Evolutionary conservation across 2,113 vertebrate species (phyloP).

Genomic region (Xenopus tropicalis): UCB_Xtro_10.0 CM004447.2:25700001-25700500

Average conservation of each 20-base stretch:
- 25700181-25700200: constrained; percentile 34
- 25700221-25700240: constrained; percentile 50
- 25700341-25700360: too few species aligned
- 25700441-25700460: too few species aligned
- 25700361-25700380: too few species aligned
- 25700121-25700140: background rate
- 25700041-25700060: constrained; percentile 43
- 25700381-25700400: constrained; percentile 6
- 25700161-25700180: too few species aligned
- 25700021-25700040: constrained; percentile 58
- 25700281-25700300: constrained; percentile 55
- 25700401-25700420: too few species aligned
- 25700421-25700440: too few species aligned
- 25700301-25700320: constrained; percentile 40
- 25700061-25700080: constrained; percentile 22
- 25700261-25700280: constrained; percentile 50
- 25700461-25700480: too few species aligned
- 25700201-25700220: constrained; percentile 51
- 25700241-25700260: constrained; percentile 53
- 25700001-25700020: constrained; percentile 53
- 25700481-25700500: too few species aligned
- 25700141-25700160: constrained; percentile 46
- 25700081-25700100: constrained; percentile 40
- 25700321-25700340: background rate
- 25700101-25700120: constrained; percentile 4